Evolutionary conservation across 2,888 invertebrate species (phyloP), one percentile per base, ranked within the genome.

Genomic region (Drosophila mimica): DNA sequence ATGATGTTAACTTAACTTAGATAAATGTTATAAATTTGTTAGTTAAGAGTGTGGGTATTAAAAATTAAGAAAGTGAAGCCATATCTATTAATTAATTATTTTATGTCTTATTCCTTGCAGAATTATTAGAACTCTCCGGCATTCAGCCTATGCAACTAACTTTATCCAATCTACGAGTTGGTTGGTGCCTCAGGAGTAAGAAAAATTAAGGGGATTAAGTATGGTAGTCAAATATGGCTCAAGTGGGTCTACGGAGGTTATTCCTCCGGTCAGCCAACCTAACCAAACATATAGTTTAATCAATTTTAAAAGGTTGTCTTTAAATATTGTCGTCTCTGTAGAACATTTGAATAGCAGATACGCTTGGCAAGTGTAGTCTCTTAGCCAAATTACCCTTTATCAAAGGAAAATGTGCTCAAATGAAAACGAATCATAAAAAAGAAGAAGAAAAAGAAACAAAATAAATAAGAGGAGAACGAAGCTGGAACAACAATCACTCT

Each of bases 401-500:
- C 3, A 46, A 57, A 40, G 28, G n/a, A 17, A 61, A 58, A 70
- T 43, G 38, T 60, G 59, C 25, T 54, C 46, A 31, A 38, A 62
- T 71, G 36, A 58, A 65, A 59, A 30, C 30, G 51, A 63, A 62
- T 36, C 28, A 59, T n/a, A 36, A 49, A 58, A 48, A 53, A 54
- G 15, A 30, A 8, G 13, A 40, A 17, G 54, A n/a, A 57, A 31
- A 17, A 34, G 30, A 34, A n/a, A 31, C 28, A 48, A 58, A n/a
- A 31, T 31, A 48, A 58, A 46, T 38, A 38, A 28, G 48, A 11
- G 43, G 43, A 34, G 53, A 49, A 49, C 51, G 48, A 51, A 49
- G 40, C 31, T 56, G 56, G 59, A 57, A 59, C 63, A 72, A 76
- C 68, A 81, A 76, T 81, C 71, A 74, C 70, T 83, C 70, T 83